Base-by-base conservation (phyloP, 2,797 vertebrate genomes). In the Oreochromis mossambicus region DNA sequence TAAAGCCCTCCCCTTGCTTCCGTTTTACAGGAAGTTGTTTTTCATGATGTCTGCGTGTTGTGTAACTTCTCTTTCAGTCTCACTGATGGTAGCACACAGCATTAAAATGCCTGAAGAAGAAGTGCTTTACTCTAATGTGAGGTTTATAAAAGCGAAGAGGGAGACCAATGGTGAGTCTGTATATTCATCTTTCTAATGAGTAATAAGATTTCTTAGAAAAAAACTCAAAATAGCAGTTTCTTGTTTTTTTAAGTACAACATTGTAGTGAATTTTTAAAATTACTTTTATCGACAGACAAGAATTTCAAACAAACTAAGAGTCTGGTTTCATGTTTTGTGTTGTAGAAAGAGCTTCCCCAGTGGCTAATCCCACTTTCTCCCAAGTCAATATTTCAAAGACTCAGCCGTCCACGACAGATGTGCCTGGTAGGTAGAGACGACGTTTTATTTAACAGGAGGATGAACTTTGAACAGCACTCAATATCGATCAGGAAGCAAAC, bases 41-140 rank as follows among this genome's bases (percentile, higher is more conserved):
- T 15, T 68, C 19, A 68, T 24, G 19, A 6, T 68, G 63, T 24
- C 36, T 68, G 5, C 1, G 2, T 68, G n/a, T 13, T 43, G 19
- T 68, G 36, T 4, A 15, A 68, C 36, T 0, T 68, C 19, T 66
- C 36, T 68, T 9, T 68, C 63, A 68, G 63, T 24, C n/a, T 41
- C 63, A 43, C 63, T 43, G 34, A 41, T 68, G 19, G 29, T 21
- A 61, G 4, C 68, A 21, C 50, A 58, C 48, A 13, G 3, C 2
- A 3, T 3, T 2, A 86, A 80, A 55, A 93, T 94, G 93, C 2
- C 84, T 3, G 89, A 86, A 10, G 17, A 54, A 2, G 81, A 58
- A 58, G 29, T 92, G 1, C 1, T 91, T 3, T 94, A 94, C 2
- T 36, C 88, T 29, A 83, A 93, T 24, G 73, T 93, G 15, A 87